Base-by-base conservation (phyloP, 1,140 invertebrate species). In the Eupristina koningsbergeri region DNA sequence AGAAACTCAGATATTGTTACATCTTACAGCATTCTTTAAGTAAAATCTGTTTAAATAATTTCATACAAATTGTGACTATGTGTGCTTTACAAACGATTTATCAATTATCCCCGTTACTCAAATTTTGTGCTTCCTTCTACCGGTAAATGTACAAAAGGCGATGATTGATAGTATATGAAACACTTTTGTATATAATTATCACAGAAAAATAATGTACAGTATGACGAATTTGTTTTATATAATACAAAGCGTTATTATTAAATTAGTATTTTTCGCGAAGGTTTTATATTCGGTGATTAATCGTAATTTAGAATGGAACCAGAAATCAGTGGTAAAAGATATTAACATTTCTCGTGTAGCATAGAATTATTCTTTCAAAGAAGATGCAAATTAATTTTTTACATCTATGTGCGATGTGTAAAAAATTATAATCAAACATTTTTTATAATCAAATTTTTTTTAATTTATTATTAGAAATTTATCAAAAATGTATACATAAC, bases 251-350 rank as follows among this genome's bases (percentile, higher is more conserved):
- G 31, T 50, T 41, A 11, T 47, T 74, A 31, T 31, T 50, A n/a
- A 34, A n/a, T 74, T 22, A 50, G 22, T 50, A 31, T n/a, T 31
- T 74, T 50, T 50, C 13, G 45, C 15, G 26, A 53, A 31, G 0
- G 29, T 34, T 50, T 75, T 75, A 31, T 15, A 26, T 76, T 76
- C 19, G 74, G 19, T 76, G 0, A 9, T 58, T 61, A 29, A 76
- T n/a, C n/a, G 47, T 26, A 76, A 58, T 58, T 39, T 13, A 19
- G 74, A 50, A 76, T 76, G 50, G n/a, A 76, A 76, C 19, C 41
- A 0, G 39, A 58, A 75, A 29, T 41, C 73, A 75, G 73, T 75
- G 73, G 15, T 75, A 45, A 53, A 17, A 73, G 50, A 15, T 53
- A 53, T 53, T 19, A 39, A 26, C 36, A 11, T 22, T 39, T 39